Conservation (phyloP, 2,797 vertebrate species). For the Enoplosus armatus region DNA sequence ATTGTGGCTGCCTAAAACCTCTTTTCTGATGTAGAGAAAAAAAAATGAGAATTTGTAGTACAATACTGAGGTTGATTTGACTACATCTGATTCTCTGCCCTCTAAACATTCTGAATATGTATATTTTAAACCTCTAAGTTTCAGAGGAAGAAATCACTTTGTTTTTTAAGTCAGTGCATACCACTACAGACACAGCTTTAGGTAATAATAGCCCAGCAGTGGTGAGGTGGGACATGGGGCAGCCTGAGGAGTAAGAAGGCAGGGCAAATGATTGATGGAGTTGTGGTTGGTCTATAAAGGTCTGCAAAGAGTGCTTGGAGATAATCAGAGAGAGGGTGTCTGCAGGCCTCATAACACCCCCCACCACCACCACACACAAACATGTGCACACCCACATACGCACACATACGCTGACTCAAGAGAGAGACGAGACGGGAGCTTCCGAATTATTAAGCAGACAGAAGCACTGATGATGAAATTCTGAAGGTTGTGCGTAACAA, state of each 20-base stretch:
- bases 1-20: conserved; percentile 17
- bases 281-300: conserved; percentile 98
- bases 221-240: conserved; percentile 73
- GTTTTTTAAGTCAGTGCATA: conserved; percentile 28
- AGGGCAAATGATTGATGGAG: conserved; percentile 97
- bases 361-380: conserved; percentile 50
- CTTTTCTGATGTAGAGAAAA: conserved; percentile 19
- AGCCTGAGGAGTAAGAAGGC: conserved; percentile 86
- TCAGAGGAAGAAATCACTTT: conserved; percentile 32
- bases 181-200: conserved; percentile 56
- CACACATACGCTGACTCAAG: conserved; percentile 69
- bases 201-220: conserved; percentile 73
- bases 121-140: conserved; percentile 34
- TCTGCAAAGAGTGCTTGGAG: conserved; percentile 94
- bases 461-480: conserved; percentile 98
- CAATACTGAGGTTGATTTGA: conserved; percentile 16
- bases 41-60: conserved; percentile 3
- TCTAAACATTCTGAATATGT: conserved; percentile 49
- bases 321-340: conserved; percentile 98
- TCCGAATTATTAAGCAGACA: conserved; percentile 97
- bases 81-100: conserved; percentile 36
- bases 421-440: conserved; percentile 91
- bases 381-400: conserved; percentile 63
- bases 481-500: conserved; percentile 99
- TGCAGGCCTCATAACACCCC: conserved; percentile 86